These are phyloP conservation scores for Silurus asotus DNA, from an alignment of 2,113 vertebrate genomes.

Conservation along the genomic window DNA sequence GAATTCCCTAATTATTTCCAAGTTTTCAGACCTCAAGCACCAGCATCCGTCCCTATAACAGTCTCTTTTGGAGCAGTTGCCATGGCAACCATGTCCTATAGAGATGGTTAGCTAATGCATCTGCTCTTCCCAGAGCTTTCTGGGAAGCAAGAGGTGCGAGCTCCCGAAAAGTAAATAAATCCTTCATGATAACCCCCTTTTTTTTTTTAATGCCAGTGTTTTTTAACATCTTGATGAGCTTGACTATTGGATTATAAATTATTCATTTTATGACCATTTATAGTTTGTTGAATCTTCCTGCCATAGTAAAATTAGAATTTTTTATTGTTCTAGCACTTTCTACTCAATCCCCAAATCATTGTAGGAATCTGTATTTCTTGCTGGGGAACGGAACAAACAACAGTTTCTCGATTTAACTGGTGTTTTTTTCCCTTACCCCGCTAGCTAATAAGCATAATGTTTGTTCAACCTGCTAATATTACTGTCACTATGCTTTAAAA, in stretches of 20 bases:
- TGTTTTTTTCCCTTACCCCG: neutral
- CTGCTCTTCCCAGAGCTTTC: neutral
- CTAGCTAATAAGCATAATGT: neutral
- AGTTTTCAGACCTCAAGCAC: neutral
- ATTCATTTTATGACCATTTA: neutral
- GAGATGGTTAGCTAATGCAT: constrained; percentile 20
- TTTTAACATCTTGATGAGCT: neutral
- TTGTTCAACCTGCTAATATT: neutral
- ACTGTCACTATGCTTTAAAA: neutral
- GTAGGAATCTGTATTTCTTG: neutral
- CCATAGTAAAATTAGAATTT: neutral
- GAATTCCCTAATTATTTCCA: neutral
- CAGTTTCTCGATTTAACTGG: neutral
- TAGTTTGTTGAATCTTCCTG: neutral
- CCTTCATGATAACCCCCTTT: neutral
- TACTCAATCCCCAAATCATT: neutral
- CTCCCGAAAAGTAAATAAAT: neutral
- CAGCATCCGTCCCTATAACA: neutral
- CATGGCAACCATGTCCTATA: constrained; percentile 43
- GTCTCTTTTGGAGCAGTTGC: constrained; percentile 28
- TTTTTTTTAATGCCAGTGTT: neutral
- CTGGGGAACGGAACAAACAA: neutral
- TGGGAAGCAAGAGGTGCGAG: neutral
- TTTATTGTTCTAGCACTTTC: neutral
- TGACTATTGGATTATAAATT: neutral